Percentiles rank a stretch among this genome's conserved stretches.
Evolutionary conservation across 2,113 vertebrate species (phyloP).

Genomic region (Nothobranchius kuhntae): DNA sequence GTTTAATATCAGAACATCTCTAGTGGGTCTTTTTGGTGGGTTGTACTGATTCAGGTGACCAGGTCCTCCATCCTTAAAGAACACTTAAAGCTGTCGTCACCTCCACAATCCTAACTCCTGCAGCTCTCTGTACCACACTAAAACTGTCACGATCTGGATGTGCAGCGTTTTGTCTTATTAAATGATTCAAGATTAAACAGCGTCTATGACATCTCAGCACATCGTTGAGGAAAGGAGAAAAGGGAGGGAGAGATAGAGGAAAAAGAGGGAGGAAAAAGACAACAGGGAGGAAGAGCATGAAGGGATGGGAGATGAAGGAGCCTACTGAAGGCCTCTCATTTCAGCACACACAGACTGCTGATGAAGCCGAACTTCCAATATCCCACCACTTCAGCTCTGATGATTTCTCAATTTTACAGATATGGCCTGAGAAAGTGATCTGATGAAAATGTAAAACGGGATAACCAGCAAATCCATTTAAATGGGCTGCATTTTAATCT

Average conservation of each 20-base stretch:
- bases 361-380: slow-evolving; percentile 80
- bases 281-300: slow-evolving; percentile 31
- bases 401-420: slow-evolving; percentile 81
- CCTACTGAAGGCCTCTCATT: slow-evolving; percentile 66
- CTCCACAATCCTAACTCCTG: slow-evolving; percentile 3
- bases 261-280: slow-evolving; percentile 47
- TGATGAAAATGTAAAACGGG: slow-evolving; percentile 77
- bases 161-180: slow-evolving; percentile 50
- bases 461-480: slow-evolving; percentile 73
- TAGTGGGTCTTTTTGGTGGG: slow-evolving; percentile 19
- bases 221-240: slow-evolving; percentile 48
- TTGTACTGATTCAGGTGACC: slow-evolving; percentile 22
- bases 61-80: slow-evolving; percentile 17
- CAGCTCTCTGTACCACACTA: slow-evolving; percentile 24
- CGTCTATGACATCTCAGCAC: slow-evolving; percentile 42
- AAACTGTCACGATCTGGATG: slow-evolving; percentile 35
- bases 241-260: slow-evolving; percentile 44
- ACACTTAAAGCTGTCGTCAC: slow-evolving; percentile 22
- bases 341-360: slow-evolving; percentile 77
- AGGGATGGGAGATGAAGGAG: slow-evolving; percentile 32
- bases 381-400: slow-evolving; percentile 72
- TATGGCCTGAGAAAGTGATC: slow-evolving; percentile 73
- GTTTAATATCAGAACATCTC: slow-evolving; percentile 27
- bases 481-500: slow-evolving; percentile 68
- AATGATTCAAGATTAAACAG: slow-evolving; percentile 63